Percentiles rank a stretch among this genome's conserved stretches.
phyloP scores from a whole-genome alignment of 2,888 invertebrate genomes.

The Liposcelis brunnea region DNA sequence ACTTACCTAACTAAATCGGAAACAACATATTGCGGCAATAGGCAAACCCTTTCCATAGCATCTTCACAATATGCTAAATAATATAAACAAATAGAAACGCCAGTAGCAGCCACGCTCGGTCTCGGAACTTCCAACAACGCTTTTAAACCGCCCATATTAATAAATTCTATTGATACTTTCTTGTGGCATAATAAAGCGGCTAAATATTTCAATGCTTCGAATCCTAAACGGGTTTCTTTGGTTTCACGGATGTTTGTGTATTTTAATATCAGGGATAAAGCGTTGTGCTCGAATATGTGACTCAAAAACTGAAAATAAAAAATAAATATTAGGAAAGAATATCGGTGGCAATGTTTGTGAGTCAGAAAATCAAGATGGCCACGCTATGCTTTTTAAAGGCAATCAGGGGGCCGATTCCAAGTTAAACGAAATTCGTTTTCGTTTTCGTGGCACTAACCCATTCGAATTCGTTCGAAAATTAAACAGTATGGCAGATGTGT shows the following conservation, averaged over 20 bases:
- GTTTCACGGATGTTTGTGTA: constrained; percentile 81
- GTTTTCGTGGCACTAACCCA: too few relatives aligned
- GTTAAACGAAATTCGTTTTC: too few relatives aligned
- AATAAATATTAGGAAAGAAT: too few relatives aligned
- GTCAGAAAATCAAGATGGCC: too few relatives aligned
- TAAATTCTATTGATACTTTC: constrained; percentile 93
- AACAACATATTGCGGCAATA: constrained; percentile 60
- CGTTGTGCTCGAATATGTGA: constrained; percentile 85
- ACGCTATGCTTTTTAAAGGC: too few relatives aligned
- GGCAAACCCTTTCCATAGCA: constrained; percentile 90
- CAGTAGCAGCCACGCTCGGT: constrained; percentile 89
- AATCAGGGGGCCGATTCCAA: too few relatives aligned
- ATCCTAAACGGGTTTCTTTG: constrained; percentile 79
- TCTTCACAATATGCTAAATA: constrained; percentile 95
- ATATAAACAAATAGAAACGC: constrained; percentile 89
- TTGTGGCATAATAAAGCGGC: constrained; percentile 92
- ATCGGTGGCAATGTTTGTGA: neutral
- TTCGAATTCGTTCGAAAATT: too few relatives aligned
- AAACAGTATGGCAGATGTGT: too few relatives aligned
- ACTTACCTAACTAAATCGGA: constrained; percentile 54
- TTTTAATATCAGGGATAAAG: constrained; percentile 72
- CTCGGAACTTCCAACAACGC: constrained; percentile 75
- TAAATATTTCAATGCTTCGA: constrained; percentile 90
- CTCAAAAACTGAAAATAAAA: constrained; percentile 50
- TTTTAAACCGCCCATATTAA: constrained; percentile 72